A percentile compares a stretch with the other conserved stretches of the same genome.
These are phyloP conservation scores for Apaloderma vittatum DNA, from an alignment of 2,113 vertebrate species.

Conservation along the genomic window DNA sequence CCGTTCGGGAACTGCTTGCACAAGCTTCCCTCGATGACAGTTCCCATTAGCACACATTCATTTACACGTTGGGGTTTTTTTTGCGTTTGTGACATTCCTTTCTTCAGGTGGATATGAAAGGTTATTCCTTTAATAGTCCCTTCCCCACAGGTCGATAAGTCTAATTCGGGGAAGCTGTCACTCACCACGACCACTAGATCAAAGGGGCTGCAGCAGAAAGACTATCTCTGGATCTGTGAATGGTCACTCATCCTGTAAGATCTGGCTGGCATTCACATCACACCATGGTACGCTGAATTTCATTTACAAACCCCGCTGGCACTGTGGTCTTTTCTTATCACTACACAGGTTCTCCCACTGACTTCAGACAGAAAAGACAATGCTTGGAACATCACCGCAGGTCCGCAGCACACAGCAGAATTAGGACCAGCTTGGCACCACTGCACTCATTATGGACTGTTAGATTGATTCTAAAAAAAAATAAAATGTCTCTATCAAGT, in stretches of 20 bases:
- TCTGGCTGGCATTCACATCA: background rate
- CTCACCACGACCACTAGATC: constrained; percentile 51
- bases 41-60: constrained; percentile 69
- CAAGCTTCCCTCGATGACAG: constrained; percentile 52
- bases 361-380: background rate
- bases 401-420: background rate
- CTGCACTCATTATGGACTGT: background rate
- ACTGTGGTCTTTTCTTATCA: background rate
- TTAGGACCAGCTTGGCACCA: background rate
- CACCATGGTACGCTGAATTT: background rate
- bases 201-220: constrained; percentile 57
- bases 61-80: constrained; percentile 21
- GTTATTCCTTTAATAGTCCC: constrained; percentile 26
- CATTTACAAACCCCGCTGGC: background rate
- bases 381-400: background rate
- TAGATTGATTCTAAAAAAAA: background rate
- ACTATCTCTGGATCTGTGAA: constrained; percentile 18
- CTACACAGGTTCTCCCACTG: background rate
- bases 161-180: constrained; percentile 23
- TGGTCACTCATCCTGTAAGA: constrained; percentile 5
- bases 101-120: constrained; percentile 58
- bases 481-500: background rate
- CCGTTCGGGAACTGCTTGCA: constrained; percentile 13
- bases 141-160: constrained; percentile 34
- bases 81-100: constrained; percentile 68